A percentile compares a stretch with the other conserved stretches of the same genome.
phyloP scores from a whole-genome alignment of 2,888 invertebrate genomes.

The Cephalotes varians region DNA sequence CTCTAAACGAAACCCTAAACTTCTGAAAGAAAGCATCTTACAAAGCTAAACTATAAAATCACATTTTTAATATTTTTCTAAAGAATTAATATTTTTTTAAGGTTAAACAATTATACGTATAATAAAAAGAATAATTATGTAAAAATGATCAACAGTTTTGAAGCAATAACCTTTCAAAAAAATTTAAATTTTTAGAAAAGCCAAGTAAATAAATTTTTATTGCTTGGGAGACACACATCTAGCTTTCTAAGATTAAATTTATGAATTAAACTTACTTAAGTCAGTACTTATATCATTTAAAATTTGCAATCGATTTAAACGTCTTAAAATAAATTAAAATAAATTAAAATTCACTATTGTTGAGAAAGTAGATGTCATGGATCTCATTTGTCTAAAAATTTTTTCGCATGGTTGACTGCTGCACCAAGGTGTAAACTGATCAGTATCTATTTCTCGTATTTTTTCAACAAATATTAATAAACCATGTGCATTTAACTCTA shows the following conservation, averaged over 20 bases:
- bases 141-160: no score
- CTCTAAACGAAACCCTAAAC: no score
- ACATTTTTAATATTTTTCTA: no score
- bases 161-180: no score
- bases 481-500: neutral
- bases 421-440: neutral
- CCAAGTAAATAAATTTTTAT: no score
- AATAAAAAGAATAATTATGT: no score
- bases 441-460: neutral
- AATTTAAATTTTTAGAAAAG: no score
- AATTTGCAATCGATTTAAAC: conserved; percentile 17
- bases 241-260: neutral
- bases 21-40: no score
- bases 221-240: no score
- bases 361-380: neutral
- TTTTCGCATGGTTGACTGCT: neutral
- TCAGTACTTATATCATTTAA: conserved; percentile 12
- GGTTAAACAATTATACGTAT: no score
- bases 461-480: neutral
- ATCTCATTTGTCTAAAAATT: conserved; percentile 1
- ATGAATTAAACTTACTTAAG: conserved; percentile 21
- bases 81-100: no score
- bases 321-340: neutral
- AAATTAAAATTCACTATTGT: conserved; percentile 4
- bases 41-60: no score